Evolutionary conservation across 2,797 vertebrate genomes (phyloP), one percentile per base, ranked within the genome.

Genomic region (Aldrovandia affinis): DNA sequence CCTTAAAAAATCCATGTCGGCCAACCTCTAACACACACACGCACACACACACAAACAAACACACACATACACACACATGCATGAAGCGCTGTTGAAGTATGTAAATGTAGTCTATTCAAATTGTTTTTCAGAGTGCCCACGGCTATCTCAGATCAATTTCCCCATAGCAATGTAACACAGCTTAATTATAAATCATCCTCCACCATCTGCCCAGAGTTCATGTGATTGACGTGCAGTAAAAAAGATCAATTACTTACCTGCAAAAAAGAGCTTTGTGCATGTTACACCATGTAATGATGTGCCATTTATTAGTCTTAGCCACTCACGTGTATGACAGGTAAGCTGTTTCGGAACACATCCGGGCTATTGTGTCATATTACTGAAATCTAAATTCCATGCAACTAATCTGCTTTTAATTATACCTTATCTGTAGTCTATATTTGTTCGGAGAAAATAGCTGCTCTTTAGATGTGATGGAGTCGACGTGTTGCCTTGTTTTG

Each of bases 401-500:
- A 84, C 42, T 82, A 86, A 85, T 85, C 75, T 83, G 73, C 63
- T 73, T 83, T 81, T 30, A 85, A 61, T 81, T 78, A 80, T 22
- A 4, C 22, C 42, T 81, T 83, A 68, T 80, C 78, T 85, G 59
- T 39, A 14, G 18, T 44, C 57, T 47, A 30, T 33, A 52, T 61
- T 86, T 84, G 44, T 83, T 78, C 36, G 15, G 33, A 78, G 78
- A 59, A 88, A 81, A 75, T 63, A 59, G 57, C 83, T 68, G 12
- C 28, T 50, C 78, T 70, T 68, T 18, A 86, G 18, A 68, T 55
- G 18, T 84, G 75, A 85, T 70, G 78, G 30, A 39, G 44, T 30
- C 47, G 44, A 61, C 80, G 22, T 33, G 12, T 63, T 0, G 3
- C 9, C 7, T 87, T 52, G 83, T 86, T 86, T n/a, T 12, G 33